Evolutionary conservation across 2,113 vertebrate species (phyloP).

Genomic region (Pelobates fuscus): DNA sequence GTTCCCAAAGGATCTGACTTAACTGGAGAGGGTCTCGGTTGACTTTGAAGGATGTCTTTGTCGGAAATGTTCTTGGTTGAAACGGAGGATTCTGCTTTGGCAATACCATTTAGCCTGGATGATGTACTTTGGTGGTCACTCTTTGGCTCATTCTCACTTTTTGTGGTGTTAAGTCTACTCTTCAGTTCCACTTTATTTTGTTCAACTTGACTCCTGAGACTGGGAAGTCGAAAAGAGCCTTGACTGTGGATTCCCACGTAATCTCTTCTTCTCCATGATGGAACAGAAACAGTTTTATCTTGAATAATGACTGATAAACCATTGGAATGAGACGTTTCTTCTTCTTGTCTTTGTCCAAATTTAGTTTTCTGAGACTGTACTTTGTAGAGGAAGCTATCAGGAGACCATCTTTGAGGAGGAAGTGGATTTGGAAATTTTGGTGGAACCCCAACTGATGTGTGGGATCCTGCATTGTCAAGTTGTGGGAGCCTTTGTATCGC

Average conservation of each 20-base stretch:
- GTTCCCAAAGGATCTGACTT: conserved; percentile 33
- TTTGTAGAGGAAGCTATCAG: conserved; percentile 30
- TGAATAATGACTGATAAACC: conserved; percentile 16
- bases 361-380: conserved; percentile 30
- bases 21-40: not conserved
- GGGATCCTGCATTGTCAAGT: not conserved
- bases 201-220: conserved; percentile 31
- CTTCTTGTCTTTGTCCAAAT: conserved; percentile 1
- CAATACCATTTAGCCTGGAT: not conserved
- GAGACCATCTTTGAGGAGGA: conserved; percentile 2
- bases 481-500: conserved; percentile 26
- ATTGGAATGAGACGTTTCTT: not conserved
- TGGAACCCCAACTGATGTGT: not conserved
- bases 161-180: conserved; percentile 2
- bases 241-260: conserved; percentile 7
- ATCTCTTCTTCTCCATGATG: not conserved
- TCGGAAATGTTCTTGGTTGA: not conserved
- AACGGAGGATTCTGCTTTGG: not conserved
- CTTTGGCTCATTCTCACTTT: not conserved
- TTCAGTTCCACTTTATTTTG: conserved; percentile 40
- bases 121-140: not conserved
- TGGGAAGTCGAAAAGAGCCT: conserved; percentile 18
- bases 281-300: conserved; percentile 21
- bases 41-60: not conserved
- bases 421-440: not conserved